A percentile compares a stretch with the other conserved stretches of the same genome.
phyloP scores from a whole-genome alignment of 2,797 vertebrate genomes.

The Squalus acanthias region DNA sequence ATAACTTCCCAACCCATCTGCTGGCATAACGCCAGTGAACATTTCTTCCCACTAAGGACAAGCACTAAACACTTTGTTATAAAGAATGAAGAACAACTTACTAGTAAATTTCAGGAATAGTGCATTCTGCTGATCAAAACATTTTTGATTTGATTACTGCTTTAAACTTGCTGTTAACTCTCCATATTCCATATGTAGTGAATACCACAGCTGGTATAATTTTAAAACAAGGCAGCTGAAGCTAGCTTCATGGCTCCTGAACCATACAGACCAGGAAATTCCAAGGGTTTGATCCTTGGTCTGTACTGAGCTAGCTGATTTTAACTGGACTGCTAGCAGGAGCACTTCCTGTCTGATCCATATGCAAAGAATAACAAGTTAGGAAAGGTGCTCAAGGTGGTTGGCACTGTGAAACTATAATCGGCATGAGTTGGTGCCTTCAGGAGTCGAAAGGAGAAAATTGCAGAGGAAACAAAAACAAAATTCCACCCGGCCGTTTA shows the following conservation, averaged over 20 bases:
- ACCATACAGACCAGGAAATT: neutral
- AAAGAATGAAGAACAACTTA: neutral
- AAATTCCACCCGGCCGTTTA: neutral
- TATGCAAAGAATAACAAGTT: neutral
- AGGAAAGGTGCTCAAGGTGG: neutral
- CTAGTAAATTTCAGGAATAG: neutral
- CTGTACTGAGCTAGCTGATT: neutral
- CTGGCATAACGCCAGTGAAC: neutral
- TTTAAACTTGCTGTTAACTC: neutral
- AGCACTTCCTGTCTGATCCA: neutral
- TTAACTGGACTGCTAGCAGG: neutral
- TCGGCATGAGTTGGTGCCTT: neutral
- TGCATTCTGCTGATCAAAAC: neutral
- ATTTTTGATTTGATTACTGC: neutral
- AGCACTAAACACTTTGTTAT: neutral
- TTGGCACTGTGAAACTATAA: neutral
- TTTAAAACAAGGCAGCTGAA: neutral
- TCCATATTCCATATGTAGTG: neutral
- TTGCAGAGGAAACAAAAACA: neutral
- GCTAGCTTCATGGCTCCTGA: neutral
- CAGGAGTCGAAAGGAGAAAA: neutral
- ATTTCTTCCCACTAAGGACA: neutral
- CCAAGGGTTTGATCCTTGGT: neutral
- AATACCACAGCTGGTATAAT: neutral
- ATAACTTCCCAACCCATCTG: neutral